These are phyloP conservation scores for Smutsia gigantea DNA, from an alignment of 2,797 vertebrate genomes.

Conservation along the genomic window DNA sequence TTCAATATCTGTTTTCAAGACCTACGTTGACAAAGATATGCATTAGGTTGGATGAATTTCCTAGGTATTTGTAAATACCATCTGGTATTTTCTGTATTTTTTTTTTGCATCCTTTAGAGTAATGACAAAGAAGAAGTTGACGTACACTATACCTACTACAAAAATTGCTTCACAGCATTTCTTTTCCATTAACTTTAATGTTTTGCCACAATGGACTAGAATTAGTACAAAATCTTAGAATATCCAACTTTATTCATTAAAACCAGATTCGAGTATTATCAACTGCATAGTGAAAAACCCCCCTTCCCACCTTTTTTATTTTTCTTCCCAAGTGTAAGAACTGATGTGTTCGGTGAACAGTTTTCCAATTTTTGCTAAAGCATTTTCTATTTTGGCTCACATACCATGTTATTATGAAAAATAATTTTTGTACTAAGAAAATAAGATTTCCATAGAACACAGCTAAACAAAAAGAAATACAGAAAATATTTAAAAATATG, in stretches of 20 bases:
- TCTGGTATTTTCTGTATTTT: background rate
- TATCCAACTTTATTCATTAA: background rate
- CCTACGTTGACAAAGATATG: background rate
- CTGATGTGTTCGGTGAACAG: background rate
- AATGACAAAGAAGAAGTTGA: background rate
- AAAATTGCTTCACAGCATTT: background rate
- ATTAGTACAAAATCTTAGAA: background rate
- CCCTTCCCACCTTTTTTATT: background rate
- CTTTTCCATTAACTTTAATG: background rate
- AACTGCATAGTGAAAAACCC: background rate
- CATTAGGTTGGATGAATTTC: background rate
- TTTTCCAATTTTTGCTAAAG: background rate
- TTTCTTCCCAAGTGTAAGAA: background rate
- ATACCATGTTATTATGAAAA: background rate
- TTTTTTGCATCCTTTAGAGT: background rate
- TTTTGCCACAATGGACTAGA: background rate
- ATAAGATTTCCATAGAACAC: background rate
- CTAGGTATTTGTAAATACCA: background rate
- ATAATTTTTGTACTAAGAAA: constrained; percentile 47
- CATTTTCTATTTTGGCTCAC: constrained; percentile 25
- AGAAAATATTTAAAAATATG: constrained; percentile 12
- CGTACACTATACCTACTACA: background rate
- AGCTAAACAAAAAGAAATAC: constrained; percentile 12
- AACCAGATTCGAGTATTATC: background rate
- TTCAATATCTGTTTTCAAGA: background rate